Conservation (phyloP, 2,888 invertebrate species). For the Calliphora vomitoria region DNA sequence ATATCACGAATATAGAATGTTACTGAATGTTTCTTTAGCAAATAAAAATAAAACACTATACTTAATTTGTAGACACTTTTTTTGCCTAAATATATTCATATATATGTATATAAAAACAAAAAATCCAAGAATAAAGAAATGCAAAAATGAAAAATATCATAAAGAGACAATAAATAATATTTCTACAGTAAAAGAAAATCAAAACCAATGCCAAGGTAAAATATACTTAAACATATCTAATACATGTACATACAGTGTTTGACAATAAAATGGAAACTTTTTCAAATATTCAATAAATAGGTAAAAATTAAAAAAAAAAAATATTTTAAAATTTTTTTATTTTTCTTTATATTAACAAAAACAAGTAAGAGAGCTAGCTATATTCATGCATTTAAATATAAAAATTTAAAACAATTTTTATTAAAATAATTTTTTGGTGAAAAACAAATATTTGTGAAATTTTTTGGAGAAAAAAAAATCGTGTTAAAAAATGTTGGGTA, state of each 20-base stretch:
- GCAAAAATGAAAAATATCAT: slow-evolving; percentile 11
- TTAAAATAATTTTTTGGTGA: no score
- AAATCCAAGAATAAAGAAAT: slow-evolving; percentile 3
- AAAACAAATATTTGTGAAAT: no score
- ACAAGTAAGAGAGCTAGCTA: no score
- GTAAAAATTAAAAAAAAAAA: no score
- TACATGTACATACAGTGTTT: not conserved
- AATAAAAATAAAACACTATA: slow-evolving; percentile 35
- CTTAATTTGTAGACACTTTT: slow-evolving; percentile 22
- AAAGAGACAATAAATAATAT: slow-evolving; percentile 45
- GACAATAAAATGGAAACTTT: no score
- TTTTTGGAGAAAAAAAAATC: no score
- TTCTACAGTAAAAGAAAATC: slow-evolving; percentile 39
- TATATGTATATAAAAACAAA: slow-evolving; percentile 25
- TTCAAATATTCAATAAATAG: no score
- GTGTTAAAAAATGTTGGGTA: no score
- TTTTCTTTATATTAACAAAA: no score
- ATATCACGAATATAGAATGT: not conserved
- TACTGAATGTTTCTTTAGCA: slow-evolving; percentile 15
- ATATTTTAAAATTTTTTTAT: no score
- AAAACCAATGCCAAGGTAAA: slow-evolving; percentile 68
- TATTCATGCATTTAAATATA: no score
- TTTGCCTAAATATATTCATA: slow-evolving; percentile 32
- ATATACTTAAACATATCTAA: slow-evolving; percentile 9
- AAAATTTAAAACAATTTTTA: no score